Conservation (phyloP, 2,888 invertebrate genomes). For the Tenthredo mesomela region DNA sequence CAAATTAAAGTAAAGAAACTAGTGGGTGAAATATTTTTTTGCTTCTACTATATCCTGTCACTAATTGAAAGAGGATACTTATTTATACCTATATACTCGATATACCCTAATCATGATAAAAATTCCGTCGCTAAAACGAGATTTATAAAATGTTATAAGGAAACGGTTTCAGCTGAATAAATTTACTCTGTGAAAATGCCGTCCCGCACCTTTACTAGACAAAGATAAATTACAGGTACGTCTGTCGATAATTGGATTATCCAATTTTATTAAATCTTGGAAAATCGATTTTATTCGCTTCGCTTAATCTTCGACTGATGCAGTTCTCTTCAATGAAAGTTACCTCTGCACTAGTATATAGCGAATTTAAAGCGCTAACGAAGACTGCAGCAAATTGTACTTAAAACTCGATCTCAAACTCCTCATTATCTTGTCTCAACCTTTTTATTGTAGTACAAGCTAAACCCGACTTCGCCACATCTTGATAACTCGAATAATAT, state of each 20-base stretch:
- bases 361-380: not conserved
- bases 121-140: not conserved
- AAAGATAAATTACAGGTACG: constrained; percentile 19
- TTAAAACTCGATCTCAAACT: constrained; percentile 16
- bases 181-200: not conserved
- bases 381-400: not conserved
- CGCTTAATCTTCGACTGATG: not conserved
- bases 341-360: not conserved
- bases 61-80: not conserved
- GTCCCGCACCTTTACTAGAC: not conserved
- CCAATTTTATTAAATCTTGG: not conserved
- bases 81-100: too few species aligned
- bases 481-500: not conserved
- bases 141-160: not conserved
- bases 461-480: not conserved
- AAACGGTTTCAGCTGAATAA: not conserved
- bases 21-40: not conserved
- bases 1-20: not conserved
- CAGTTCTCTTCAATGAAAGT: not conserved
- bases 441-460: not conserved
- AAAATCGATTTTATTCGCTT: constrained; percentile 12
- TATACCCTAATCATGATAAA: not conserved
- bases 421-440: not conserved
- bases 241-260: not conserved
- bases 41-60: not conserved